These are phyloP conservation scores for Caenorhabditis becei DNA, from an alignment of 2,888 invertebrate species.

Conservation along the genomic window DNA sequence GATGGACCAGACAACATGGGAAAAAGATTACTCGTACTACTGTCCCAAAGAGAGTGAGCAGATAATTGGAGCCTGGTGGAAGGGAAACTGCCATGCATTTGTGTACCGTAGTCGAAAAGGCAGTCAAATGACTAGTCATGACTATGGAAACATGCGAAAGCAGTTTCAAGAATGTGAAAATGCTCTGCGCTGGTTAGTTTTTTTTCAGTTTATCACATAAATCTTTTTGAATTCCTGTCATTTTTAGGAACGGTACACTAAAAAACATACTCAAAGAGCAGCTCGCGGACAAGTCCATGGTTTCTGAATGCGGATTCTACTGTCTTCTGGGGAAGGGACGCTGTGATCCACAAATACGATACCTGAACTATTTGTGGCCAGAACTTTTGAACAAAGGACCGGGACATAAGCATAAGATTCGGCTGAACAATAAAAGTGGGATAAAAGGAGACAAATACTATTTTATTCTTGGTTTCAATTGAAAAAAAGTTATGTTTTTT, in stretches of 20 bases:
- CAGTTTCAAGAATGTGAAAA: neutral
- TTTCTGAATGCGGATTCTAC: neutral
- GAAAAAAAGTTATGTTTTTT: too few relatives aligned
- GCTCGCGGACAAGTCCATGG: neutral
- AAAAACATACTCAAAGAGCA: too few relatives aligned
- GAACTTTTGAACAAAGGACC: too few relatives aligned
- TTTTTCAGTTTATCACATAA: too few relatives aligned
- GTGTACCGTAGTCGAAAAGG: slow-evolving; percentile 1
- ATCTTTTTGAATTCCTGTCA: too few relatives aligned
- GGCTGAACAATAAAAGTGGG: too few relatives aligned
- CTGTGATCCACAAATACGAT: neutral
- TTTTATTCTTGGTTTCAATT: too few relatives aligned
- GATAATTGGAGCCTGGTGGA: neutral
- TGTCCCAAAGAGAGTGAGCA: neutral
- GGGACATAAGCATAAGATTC: too few relatives aligned
- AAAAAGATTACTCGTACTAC: neutral
- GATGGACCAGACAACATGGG: too few relatives aligned
- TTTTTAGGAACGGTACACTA: too few relatives aligned
- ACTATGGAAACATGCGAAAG: neutral
- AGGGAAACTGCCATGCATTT: neutral
- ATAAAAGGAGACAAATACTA: too few relatives aligned
- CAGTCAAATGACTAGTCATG: neutral
- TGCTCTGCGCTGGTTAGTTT: neutral
- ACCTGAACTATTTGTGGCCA: too few relatives aligned
- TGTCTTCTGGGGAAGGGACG: neutral